phyloP scores from a whole-genome alignment of 2,888 invertebrate species.

The Entomobrya proxima region DNA sequence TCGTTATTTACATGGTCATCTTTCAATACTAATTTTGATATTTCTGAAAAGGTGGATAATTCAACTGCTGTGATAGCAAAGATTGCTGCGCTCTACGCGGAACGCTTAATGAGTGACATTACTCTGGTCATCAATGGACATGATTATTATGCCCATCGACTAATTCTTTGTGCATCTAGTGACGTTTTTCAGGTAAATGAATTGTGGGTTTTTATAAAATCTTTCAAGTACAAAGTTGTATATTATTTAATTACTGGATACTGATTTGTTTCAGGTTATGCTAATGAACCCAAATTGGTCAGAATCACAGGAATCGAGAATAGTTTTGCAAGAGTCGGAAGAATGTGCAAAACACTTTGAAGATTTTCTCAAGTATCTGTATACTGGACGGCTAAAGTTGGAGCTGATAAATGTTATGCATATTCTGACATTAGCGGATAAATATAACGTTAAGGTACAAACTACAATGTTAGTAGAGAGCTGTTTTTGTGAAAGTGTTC shows the following conservation, averaged over 20 bases:
- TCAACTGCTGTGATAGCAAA: constrained; percentile 88
- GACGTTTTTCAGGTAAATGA: constrained; percentile 92
- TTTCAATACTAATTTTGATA: neutral
- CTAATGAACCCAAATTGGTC: constrained; percentile 95
- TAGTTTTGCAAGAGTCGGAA: constrained; percentile 90
- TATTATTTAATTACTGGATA: neutral
- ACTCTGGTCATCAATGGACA: constrained; percentile 87
- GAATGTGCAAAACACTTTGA: constrained; percentile 91
- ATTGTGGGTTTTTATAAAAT: neutral
- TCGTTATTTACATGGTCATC: neutral
- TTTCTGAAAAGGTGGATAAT: constrained; percentile 86
- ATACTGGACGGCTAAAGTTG: constrained; percentile 92
- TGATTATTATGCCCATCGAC: constrained; percentile 90
- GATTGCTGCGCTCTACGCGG: constrained; percentile 89
- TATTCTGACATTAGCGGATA: constrained; percentile 92
- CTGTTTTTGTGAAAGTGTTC: neutral
- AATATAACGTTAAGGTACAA: constrained; percentile 94
- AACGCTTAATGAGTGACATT: constrained; percentile 93
- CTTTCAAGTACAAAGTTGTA: neutral
- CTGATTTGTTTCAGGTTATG: constrained; percentile 84
- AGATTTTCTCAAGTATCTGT: constrained; percentile 91
- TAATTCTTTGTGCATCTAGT: constrained; percentile 94
- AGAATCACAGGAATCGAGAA: constrained; percentile 90
- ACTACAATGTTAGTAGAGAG: no score
- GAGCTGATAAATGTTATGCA: constrained; percentile 91